Conservation (phyloP, 1,140 invertebrate species). For the Oppia nitens region DNA sequence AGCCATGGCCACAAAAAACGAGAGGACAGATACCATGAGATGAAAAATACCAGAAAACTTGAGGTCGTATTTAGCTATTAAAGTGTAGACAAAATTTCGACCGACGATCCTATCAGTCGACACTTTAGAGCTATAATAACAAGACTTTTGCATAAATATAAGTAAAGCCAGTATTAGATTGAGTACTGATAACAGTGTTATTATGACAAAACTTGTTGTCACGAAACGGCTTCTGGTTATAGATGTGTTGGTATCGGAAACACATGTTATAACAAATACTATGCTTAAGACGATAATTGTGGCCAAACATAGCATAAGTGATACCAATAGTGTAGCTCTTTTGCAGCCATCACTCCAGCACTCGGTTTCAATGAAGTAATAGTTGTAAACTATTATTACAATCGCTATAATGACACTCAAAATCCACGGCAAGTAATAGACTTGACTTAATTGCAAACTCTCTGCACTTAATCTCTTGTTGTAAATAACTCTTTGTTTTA, state of each 20-base stretch:
- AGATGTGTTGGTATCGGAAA: not conserved
- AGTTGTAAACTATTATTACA: not conserved
- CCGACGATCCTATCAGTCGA: not conserved
- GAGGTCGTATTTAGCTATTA: slow-evolving; percentile 3
- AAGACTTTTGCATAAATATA: not conserved
- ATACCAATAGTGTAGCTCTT: not conserved
- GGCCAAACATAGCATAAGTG: not conserved
- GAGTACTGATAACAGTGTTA: not conserved
- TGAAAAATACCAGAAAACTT: slow-evolving; percentile 8
- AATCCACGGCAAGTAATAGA: not conserved
- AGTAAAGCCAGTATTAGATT: slow-evolving; percentile 4
- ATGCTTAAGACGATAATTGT: not conserved
- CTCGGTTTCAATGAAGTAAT: not conserved
- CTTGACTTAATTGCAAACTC: not conserved
- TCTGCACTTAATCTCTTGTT: not conserved
- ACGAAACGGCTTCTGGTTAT: not conserved
- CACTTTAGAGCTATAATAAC: not conserved
- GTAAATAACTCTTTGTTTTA: not conserved
- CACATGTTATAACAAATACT: not conserved
- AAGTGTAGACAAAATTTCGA: not conserved
- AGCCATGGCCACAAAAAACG: not conserved
- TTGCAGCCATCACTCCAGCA: not conserved
- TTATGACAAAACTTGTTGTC: not conserved
- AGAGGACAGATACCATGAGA: not conserved
- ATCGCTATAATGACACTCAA: not conserved